These are phyloP conservation scores for Neuroscelio doddi DNA, from an alignment of 2,888 invertebrate species.

Conservation along the genomic window DNA sequence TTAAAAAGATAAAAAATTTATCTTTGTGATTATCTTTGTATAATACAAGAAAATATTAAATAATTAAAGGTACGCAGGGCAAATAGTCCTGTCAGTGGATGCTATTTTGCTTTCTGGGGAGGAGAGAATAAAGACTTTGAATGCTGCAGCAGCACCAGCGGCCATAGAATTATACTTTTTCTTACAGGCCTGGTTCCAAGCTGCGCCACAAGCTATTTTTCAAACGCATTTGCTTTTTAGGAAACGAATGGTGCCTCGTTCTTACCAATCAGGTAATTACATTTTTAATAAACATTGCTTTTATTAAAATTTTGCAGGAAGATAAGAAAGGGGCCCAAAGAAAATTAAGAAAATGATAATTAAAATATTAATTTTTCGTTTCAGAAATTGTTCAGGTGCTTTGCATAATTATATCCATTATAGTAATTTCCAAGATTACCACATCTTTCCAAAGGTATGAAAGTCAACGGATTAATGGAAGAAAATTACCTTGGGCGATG, in stretches of 20 bases:
- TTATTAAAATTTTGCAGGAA: too few species aligned
- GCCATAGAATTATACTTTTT: constrained; percentile 85
- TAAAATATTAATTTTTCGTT: constrained; percentile 57
- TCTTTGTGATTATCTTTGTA: too few species aligned
- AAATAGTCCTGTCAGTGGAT: constrained; percentile 85
- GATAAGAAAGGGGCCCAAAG: too few species aligned
- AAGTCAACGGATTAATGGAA: constrained; percentile 82
- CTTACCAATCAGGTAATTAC: constrained; percentile 77
- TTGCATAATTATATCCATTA: constrained; percentile 79
- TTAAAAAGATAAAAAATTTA: too few species aligned
- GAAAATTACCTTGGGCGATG: constrained; percentile 82
- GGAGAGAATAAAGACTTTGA: constrained; percentile 77
- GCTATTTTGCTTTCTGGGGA: constrained; percentile 78
- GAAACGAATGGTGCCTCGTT: constrained; percentile 73
- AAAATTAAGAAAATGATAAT: background rate
- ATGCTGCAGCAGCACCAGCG: constrained; percentile 77
- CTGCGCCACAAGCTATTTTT: constrained; percentile 81
- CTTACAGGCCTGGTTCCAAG: constrained; percentile 84
- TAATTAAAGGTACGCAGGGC: constrained; percentile 80
- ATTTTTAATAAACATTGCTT: too few species aligned
- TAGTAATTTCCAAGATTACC: constrained; percentile 81
- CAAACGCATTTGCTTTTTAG: constrained; percentile 79
- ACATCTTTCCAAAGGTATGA: constrained; percentile 84
- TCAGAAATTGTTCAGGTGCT: constrained; percentile 80
- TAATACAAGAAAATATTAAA: too few species aligned